Evolutionary conservation across 2,113 vertebrate species (phyloP).

Genomic region (Zosterops borbonicus): DNA sequence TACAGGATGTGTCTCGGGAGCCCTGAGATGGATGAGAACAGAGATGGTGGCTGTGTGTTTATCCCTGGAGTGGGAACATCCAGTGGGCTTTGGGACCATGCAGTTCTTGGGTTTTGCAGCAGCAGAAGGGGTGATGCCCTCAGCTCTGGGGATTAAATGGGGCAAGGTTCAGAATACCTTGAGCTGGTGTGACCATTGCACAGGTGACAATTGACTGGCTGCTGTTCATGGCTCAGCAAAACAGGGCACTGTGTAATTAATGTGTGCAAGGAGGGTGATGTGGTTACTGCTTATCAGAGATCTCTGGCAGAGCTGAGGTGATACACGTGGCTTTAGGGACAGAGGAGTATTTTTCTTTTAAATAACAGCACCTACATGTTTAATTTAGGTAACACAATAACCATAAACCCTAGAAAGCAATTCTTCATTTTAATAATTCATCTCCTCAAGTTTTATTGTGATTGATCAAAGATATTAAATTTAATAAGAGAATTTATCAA

Average conservation of each 20-base stretch:
- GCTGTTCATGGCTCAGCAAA: not conserved
- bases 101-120: not conserved
- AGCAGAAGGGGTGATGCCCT: not conserved
- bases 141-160: not conserved
- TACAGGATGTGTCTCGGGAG: not conserved
- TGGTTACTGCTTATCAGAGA: not conserved
- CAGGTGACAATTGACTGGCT: not conserved
- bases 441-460: slow-evolving; percentile 27
- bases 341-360: not conserved
- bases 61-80: not conserved
- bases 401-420: not conserved
- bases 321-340: not conserved
- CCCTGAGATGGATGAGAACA: not conserved
- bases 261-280: not conserved
- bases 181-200: not conserved
- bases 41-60: not conserved
- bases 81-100: rapidly evolving
- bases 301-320: not conserved
- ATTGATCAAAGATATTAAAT: slow-evolving; percentile 62
- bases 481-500: slow-evolving; percentile 59
- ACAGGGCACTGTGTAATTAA: not conserved
- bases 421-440: slow-evolving; percentile 50
- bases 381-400: slow-evolving; percentile 20
- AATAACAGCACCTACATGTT: slow-evolving; percentile 25
- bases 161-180: not conserved